Conservation (phyloP, 23 tunicate species). For the Halocynthia aurantium region DNA sequence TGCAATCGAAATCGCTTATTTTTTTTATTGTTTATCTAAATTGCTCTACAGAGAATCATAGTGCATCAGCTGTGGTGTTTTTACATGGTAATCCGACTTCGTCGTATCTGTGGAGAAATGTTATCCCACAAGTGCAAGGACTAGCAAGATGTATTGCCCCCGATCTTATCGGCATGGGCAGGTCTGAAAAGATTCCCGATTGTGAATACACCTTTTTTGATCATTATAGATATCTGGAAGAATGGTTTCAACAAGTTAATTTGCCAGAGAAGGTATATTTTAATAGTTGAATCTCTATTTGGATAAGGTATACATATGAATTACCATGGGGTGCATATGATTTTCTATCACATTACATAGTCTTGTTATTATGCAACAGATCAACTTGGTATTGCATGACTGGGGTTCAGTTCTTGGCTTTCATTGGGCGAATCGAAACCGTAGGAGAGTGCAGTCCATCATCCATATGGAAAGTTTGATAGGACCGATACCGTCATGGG, state of each 20-base stretch:
- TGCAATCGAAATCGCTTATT: neutral
- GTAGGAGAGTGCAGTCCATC: slow-evolving; percentile 41
- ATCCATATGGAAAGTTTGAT: slow-evolving; percentile 82
- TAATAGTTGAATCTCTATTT: neutral
- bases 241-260: slow-evolving; percentile 55
- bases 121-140: neutral
- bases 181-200: slow-evolving; percentile 13
- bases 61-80: slow-evolving; percentile 1
- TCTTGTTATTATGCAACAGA: slow-evolving; percentile 15
- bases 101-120: slow-evolving; percentile 9
- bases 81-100: slow-evolving; percentile 29
- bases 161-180: slow-evolving; percentile 27
- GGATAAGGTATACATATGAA: too few species aligned
- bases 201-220: slow-evolving; percentile 7
- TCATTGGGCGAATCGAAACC: slow-evolving; percentile 76
- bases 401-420: slow-evolving; percentile 96
- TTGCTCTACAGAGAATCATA: neutral
- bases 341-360: neutral
- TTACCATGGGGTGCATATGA: too few species aligned
- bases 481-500: slow-evolving; percentile 58
- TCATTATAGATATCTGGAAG: slow-evolving; percentile 4
- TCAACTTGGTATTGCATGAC: slow-evolving; percentile 81
- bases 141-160: slow-evolving; percentile 23
- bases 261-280: slow-evolving; percentile 54
- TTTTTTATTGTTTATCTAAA: neutral